Base-by-base conservation (phyloP, 2,888 invertebrate species). In the Capitulum mitella region DNA sequence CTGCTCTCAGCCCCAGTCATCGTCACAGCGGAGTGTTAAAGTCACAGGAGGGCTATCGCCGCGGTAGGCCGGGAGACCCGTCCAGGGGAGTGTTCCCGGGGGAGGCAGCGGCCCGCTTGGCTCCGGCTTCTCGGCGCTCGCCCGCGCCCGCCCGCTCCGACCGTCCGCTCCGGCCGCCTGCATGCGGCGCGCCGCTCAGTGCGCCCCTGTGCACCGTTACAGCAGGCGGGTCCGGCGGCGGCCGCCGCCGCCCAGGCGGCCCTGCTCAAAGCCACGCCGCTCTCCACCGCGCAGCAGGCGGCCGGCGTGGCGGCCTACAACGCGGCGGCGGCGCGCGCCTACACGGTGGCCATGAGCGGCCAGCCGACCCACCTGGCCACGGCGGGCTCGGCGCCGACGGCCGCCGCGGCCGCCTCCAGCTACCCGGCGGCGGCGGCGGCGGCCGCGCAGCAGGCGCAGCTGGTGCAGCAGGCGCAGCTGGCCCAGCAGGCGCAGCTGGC, bases 391-490 rank as follows among this genome's bases (percentile, higher is more conserved):
- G 82, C 54, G 88, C 84, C 34, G 81, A 43, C 26, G 82, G 80
- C 78, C 87, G 86, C 26, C 86, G 86, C 64, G 80, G 82, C 77
- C 79, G 80, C 77, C 79, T 80, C 32, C 61, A 22, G 32, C 37
- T 61, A 48, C 74, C 61, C 29, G 79, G 78, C 40, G n/a, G 77
- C 46, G 58, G 79, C 58, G 64, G 82, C 84, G 77, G 85, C 84
- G 81, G n/a, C 26, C 32, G 75, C 26, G 34, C 40, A 64, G 78
- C 46, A 29, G 79, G 64, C 32, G 43, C 75, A 54, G 79, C 79
- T 54, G 87, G 83, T 87, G 84, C 80, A 87, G 87, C 77, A 86
- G 86, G 2, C 80, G 83, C 74, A 87, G n/a, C n/a, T n/a, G n/a
- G n/a, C n/a, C n/a, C n/a, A n/a, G 87, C 61, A 83, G 83, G 77